phyloP scores from a whole-genome alignment of 1,140 invertebrate genomes.

The Tetramorium simillimum region DNA sequence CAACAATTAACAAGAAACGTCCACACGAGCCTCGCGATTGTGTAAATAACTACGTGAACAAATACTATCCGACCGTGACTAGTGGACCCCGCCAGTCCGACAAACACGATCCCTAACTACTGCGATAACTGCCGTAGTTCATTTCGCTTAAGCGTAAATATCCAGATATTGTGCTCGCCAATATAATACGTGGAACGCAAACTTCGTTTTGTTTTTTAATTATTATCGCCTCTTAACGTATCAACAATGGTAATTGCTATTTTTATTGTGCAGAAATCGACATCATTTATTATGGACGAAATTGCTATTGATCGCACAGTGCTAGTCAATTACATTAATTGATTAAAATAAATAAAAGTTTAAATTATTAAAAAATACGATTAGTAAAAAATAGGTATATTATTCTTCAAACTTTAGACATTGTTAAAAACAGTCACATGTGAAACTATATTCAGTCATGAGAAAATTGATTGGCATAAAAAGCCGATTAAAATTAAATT shows the following conservation, averaged over 20 bases:
- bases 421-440: neutral
- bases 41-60: conserved; percentile 52
- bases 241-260: conserved; percentile 24
- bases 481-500: neutral
- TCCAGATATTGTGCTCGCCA: conserved; percentile 22
- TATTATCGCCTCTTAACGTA: conserved; percentile 23
- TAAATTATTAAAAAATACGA: neutral
- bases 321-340: neutral
- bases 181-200: conserved; percentile 33
- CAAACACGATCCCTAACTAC: conserved; percentile 33
- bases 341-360: neutral
- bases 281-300: neutral
- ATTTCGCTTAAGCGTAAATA: conserved; percentile 47
- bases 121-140: conserved; percentile 36
- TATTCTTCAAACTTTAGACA: neutral
- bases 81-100: neutral
- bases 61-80: conserved; percentile 32
- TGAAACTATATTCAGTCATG: neutral
- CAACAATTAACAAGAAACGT: conserved; percentile 45
- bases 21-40: conserved; percentile 25
- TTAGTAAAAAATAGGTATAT: neutral
- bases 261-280: neutral
- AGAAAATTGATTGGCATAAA: neutral
- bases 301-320: neutral
- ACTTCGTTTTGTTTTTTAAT: neutral